Base-by-base conservation (phyloP, 53 echinoderm and acorn worm genomes). In the Zoroaster sp. region DNA sequence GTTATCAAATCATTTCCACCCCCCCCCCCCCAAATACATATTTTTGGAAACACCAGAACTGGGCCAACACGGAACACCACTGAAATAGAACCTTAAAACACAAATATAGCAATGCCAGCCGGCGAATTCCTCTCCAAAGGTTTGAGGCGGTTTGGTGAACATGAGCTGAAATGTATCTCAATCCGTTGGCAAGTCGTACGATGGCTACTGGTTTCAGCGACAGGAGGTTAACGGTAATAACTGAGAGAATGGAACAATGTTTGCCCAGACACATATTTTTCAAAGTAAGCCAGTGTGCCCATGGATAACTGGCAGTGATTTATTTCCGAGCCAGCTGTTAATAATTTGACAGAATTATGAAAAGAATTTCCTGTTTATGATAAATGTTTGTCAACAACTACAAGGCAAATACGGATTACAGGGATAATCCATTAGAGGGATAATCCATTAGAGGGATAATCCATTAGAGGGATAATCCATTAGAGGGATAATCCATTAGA, bases 281-380 rank as follows among this genome's bases (percentile, higher is more conserved):
- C 8, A 32, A 4, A 5, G 8, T 11, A 65, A 40, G n/a, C n/a
- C n/a, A n/a, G n/a, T n/a, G n/a, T n/a, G n/a, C n/a, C 38, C 9
- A 65, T 25, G 38, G 54, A 65, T 55, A 40, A 59, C 42, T 82
- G 68, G 25, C 67, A 43, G 68, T 82, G 82, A 82, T 82, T 82
- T 82, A 67, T 82, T n/a, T 13, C 14, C 14, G 1, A 8, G 23
- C 40, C 82, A 82, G 82, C 82, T 82, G 82, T 40, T 82, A 40
- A 7, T 40, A 12, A 82, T 82, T 43, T 66, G 82, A 44, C 33
- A 78, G 68, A 82, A 68, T 68, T 82, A 82, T 67, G 68, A 82
- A 82, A 66, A 66, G 33, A 43, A 82, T 82, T 82, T 82, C 65
- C 82, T 67, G 68, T 82, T 15, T 40, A 33, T 66, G 42, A 43